A percentile compares a stretch with the other conserved stretches of the same genome.
These are phyloP conservation scores for Eupithecia inturbata DNA, from an alignment of 2,888 invertebrate genomes.

Conservation along the genomic window DNA sequence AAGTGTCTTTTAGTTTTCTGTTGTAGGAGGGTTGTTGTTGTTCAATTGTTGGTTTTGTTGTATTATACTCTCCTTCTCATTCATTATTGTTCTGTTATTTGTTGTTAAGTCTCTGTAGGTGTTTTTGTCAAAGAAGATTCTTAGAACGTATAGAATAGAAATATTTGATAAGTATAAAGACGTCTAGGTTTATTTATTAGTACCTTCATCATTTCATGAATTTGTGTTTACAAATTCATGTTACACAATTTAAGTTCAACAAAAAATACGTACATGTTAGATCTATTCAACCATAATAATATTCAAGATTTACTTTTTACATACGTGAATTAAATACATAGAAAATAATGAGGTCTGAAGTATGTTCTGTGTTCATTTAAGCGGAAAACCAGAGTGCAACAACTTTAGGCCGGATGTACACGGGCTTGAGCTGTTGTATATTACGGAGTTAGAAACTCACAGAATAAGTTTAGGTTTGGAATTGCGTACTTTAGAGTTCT, in stretches of 20 bases:
- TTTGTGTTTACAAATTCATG: no score
- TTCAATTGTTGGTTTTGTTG: no score
- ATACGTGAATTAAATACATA: constrained; percentile 2
- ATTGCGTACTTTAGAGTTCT: neutral
- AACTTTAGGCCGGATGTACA: constrained; percentile 11
- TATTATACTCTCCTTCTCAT: no score
- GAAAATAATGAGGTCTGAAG: constrained; percentile 14
- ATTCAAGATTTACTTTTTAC: neutral
- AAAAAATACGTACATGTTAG: neutral
- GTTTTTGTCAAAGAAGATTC: no score
- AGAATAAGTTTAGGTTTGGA: neutral
- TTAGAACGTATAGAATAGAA: no score
- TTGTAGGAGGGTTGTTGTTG: no score
- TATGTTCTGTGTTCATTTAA: constrained; percentile 13
- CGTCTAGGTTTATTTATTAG: no score
- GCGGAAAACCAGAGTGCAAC: constrained; percentile 5
- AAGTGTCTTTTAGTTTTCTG: no score
- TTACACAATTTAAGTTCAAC: constrained; percentile 2
- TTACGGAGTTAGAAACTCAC: neutral
- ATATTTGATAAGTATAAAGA: no score
- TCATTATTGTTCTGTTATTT: no score
- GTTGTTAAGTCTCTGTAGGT: no score
- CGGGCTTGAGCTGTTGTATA: neutral
- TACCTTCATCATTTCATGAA: no score
- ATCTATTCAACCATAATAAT: neutral